Conservation (phyloP, 2,888 invertebrate genomes). For the Lepidocyrtoides sp. region DNA sequence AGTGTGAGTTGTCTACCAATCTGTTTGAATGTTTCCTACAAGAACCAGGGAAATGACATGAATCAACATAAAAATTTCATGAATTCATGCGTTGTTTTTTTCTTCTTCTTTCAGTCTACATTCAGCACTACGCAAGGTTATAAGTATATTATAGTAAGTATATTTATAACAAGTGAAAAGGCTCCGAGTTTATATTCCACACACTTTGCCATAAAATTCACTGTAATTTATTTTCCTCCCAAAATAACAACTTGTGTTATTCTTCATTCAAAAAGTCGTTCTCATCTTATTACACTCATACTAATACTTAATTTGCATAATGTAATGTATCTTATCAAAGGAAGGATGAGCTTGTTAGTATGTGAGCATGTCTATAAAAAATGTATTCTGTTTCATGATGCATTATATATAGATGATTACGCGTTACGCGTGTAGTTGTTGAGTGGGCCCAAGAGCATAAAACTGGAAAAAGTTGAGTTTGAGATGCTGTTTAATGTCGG, state of each 20-base stretch:
- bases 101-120: no score
- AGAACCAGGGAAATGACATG: slow-evolving; percentile 41
- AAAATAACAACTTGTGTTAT: background rate
- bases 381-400: no score
- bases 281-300: background rate
- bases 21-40: no score
- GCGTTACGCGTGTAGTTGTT: no score
- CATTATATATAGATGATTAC: no score
- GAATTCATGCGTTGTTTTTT: no score
- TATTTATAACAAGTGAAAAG: no score
- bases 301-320: slow-evolving; percentile 32
- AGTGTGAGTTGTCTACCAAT: no score
- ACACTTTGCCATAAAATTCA: slow-evolving; percentile 16
- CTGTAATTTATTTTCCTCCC: background rate
- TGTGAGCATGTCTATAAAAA: no score
- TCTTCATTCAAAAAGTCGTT: background rate
- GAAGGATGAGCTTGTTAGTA: no score
- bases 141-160: no score
- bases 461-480: background rate
- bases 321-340: slow-evolving; percentile 15
- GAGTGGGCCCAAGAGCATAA: background rate
- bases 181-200: background rate
- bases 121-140: no score
- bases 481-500: background rate
- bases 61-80: slow-evolving; percentile 67